Percentiles rank a stretch among this genome's conserved stretches.
Conservation (phyloP, 2,888 invertebrate species). For the Ophion ellenae region DNA sequence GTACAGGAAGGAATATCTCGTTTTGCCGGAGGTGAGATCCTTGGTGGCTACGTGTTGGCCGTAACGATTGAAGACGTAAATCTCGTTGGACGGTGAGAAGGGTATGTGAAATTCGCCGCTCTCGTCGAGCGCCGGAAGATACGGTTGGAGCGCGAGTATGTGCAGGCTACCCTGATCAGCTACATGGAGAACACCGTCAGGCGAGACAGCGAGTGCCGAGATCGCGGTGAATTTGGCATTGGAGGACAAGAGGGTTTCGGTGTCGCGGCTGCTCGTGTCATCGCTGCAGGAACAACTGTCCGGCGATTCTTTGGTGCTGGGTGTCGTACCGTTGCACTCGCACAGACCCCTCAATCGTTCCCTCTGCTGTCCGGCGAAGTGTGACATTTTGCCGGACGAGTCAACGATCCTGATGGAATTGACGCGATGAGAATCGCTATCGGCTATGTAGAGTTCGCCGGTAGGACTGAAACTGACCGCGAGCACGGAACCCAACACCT, state of each 20-base stretch:
- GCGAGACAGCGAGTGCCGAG: slow-evolving; percentile 96
- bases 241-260: slow-evolving; percentile 94
- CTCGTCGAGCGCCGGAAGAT: slow-evolving; percentile 93
- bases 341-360: slow-evolving; percentile 82
- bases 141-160: slow-evolving; percentile 93
- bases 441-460: slow-evolving; percentile 96
- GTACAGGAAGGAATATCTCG: slow-evolving; percentile 97
- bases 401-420: slow-evolving; percentile 94
- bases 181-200: slow-evolving; percentile 97
- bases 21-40: slow-evolving; percentile 97
- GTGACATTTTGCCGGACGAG: slow-evolving; percentile 94
- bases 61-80: slow-evolving; percentile 97
- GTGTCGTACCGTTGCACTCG: slow-evolving; percentile 79
- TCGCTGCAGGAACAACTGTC: slow-evolving; percentile 86
- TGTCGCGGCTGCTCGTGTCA: slow-evolving; percentile 88
- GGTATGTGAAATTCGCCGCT: slow-evolving; percentile 97
- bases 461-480: slow-evolving; percentile 96
- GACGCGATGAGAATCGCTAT: slow-evolving; percentile 94
- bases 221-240: slow-evolving; percentile 95
- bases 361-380: slow-evolving; percentile 95
- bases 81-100: slow-evolving; percentile 96
- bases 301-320: slow-evolving; percentile 72
- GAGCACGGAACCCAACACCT: slow-evolving; percentile 92
- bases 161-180: slow-evolving; percentile 97
- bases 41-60: slow-evolving; percentile 98